phyloP scores from a whole-genome alignment of 2,113 vertebrate genomes.

The Physeter macrocephalus region DNA sequence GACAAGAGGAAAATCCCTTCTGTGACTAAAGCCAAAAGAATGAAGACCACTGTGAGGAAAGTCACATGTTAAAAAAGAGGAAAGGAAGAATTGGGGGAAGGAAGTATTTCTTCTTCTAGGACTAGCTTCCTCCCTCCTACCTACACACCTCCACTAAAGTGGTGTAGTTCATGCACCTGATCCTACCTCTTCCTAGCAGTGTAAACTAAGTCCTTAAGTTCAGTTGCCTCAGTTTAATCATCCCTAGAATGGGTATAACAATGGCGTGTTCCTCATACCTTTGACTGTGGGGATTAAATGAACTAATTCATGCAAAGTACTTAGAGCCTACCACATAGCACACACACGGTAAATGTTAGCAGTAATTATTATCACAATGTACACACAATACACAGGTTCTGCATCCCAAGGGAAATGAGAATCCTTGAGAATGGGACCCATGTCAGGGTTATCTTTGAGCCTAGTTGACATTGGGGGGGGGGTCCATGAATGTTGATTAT shows the following conservation, averaged over 20 bases:
- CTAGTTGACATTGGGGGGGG: neutral
- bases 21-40: neutral
- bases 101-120: neutral
- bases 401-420: neutral
- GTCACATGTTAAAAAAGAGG: neutral
- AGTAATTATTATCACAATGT: neutral
- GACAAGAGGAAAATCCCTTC: neutral
- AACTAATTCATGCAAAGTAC: neutral
- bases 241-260: neutral
- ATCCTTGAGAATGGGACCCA: neutral
- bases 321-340: neutral
- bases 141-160: neutral
- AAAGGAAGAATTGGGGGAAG: neutral
- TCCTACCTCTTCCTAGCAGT: neutral
- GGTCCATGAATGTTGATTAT: neutral
- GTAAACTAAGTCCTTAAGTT: neutral
- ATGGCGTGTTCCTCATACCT: neutral
- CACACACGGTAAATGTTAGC: neutral
- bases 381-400: neutral
- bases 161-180: neutral
- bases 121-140: fast-evolving
- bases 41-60: neutral
- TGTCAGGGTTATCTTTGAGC: neutral
- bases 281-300: neutral
- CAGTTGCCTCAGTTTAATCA: neutral